Conservation (phyloP, 1,140 invertebrate genomes). For the Zaprionus ghesquierei region DNA sequence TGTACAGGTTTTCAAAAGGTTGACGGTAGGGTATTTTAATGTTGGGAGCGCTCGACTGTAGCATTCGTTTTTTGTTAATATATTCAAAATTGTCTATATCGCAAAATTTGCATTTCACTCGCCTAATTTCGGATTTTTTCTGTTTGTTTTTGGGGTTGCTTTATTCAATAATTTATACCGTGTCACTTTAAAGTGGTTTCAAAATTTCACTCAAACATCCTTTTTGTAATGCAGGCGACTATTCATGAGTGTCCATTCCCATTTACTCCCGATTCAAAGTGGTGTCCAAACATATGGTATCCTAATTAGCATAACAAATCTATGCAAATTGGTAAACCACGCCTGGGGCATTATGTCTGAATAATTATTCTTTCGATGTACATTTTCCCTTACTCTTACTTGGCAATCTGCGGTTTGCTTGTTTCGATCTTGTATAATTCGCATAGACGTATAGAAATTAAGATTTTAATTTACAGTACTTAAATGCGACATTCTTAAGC, state of each 20-base stretch:
- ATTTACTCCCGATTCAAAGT: not conserved
- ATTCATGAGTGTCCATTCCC: slow-evolving; percentile 32
- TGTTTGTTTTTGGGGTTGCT: not conserved
- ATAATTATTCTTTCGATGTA: slow-evolving; percentile 14
- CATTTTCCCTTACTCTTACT: not conserved
- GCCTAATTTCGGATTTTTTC: not conserved
- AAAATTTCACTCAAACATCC: slow-evolving; percentile 42
- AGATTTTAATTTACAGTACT: not conserved
- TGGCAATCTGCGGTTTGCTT: not conserved
- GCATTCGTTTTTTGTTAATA: too few species aligned
- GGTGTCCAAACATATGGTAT: slow-evolving; percentile 33
- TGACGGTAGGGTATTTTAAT: too few species aligned
- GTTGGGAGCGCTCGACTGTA: too few species aligned
- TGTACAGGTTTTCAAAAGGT: too few species aligned
- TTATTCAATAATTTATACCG: not conserved
- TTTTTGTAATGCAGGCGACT: slow-evolving; percentile 37
- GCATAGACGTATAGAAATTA: not conserved
- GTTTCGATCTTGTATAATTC: not conserved
- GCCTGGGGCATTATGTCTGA: slow-evolving; percentile 28
- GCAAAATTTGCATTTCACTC: not conserved
- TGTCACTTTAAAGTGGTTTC: slow-evolving; percentile 48
- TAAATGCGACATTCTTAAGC: not conserved
- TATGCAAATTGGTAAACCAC: slow-evolving; percentile 31
- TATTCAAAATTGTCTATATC: too few species aligned
- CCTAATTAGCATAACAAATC: slow-evolving; percentile 47